Evolutionary conservation across 2,797 vertebrate species (phyloP), one percentile per base, ranked within the genome.

Genomic region (Antrozous pallidus): DNA sequence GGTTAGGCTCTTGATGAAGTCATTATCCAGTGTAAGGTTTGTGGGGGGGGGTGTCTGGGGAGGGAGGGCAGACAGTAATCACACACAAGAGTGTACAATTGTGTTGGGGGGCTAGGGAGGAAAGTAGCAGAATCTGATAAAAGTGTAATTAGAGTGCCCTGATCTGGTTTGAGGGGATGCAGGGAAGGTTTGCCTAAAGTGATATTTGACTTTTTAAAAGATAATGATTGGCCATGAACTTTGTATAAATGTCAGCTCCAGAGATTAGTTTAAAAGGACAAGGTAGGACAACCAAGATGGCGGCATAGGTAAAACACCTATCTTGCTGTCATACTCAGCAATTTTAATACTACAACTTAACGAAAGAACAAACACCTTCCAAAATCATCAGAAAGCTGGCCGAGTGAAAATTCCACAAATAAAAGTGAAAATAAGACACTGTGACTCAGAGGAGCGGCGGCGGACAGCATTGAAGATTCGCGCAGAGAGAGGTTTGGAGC

Each of bases 101-200:
- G 65, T 47, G n/a, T 83, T 84, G 45, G 38, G 36, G 56, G 38
- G 16, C 28, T 67, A 78, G 40, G 54, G 38, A 84, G 56, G 33
- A 84, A 95, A 89, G 73, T 56, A 71, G 54, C 45, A 83, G 38
- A 88, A 54, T 78, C 92, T 65, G n/a, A 82, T 38, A 45, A 87
- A 88, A 63, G 45, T 51, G 31, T 73, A 79, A 79, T 56, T 74
- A 89, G 90, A 36, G 28, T 33, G 17, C 33, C n/a, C 51, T 70
- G 78, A 38, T 69, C 28, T 22, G 51, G 49, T 77, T 75, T 77
- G 1, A 24, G 7, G 2, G 20, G 31, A 18, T 51, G 40, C 36
- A 93, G 31, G 24, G 58, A 95, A 86, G 33, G 22, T 17, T 74
- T 75, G 40, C 42, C 42, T 61, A 38, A 93, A 81, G 42, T 85